Evolutionary conservation across 2,797 vertebrate species (phyloP), one percentile per base, ranked within the genome.

Genomic region (Neopelma chrysocephalum): DNA sequence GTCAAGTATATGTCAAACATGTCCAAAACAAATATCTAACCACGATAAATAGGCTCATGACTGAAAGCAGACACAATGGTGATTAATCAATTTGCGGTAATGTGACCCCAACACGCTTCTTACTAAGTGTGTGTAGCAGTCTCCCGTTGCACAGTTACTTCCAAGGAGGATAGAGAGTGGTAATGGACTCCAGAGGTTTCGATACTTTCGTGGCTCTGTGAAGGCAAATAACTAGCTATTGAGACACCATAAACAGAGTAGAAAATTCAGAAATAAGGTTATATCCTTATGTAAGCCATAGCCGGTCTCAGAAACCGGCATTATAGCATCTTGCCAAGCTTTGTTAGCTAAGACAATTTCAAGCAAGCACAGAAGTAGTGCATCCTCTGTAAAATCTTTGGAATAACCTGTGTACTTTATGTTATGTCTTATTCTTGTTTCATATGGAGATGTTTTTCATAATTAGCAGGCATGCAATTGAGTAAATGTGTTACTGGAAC

Each of bases 391-490:
- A 43, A 90, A 81, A 94, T 21, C 54, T 90, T 82, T 91, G 31
- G 7, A 81, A 36, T 73, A 80, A 95, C 71, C 43, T 47, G 11
- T 61, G 75, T 89, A 40, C 45, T 78, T 92, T 75, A 47, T 71
- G 31, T 38, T 43, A 36, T 31, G 21, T 82, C 51, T 93, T 86
- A 77, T 77, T 78, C 68, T 85, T 12, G 1, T 90, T 68, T 87
- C 64, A 47, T n/a, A 70, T 62, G 38, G 43, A 83, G 47, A 60
- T 83, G 36, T 90, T 94, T 90, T 95, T 91, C 61, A 93, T 62
- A 86, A 93, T 78, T 91, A 89, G 42, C 36, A 91, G 78, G 65
- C 38, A 54, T 72, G 66, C 26, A 76, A n/a, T 86, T 88, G 77
- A 80, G 42, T 57, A 80, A 84, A 90, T 75, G 18, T 87, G 60